Percentiles rank a stretch among this genome's conserved stretches.
Conservation (phyloP, 2,888 invertebrate species). For the Napeogenes sylphis region DNA sequence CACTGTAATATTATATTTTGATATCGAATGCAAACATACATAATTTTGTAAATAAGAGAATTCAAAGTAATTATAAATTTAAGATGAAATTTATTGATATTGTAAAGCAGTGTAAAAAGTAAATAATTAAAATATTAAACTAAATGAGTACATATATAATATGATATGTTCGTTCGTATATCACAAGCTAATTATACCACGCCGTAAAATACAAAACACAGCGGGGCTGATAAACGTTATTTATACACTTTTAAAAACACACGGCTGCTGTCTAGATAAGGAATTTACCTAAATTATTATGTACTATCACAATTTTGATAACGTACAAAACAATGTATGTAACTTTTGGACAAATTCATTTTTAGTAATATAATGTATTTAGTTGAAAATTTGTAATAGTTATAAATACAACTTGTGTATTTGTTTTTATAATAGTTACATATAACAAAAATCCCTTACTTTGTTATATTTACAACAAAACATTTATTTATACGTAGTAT, state of each 20-base stretch:
- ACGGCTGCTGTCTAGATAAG: constrained; percentile 53
- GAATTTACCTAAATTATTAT: constrained; percentile 55
- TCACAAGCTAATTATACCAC: constrained; percentile 25
- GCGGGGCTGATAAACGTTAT: constrained; percentile 49
- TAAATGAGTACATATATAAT: not conserved
- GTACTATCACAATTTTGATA: constrained; percentile 35
- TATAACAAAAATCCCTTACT: too few relatives aligned
- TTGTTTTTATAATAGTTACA: too few relatives aligned
- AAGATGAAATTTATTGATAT: too few relatives aligned
- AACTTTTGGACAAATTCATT: not conserved
- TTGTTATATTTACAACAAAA: too few relatives aligned
- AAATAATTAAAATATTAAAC: too few relatives aligned
- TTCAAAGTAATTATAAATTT: too few relatives aligned
- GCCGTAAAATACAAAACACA: constrained; percentile 37
- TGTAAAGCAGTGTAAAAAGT: not conserved
- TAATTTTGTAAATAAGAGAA: too few relatives aligned
- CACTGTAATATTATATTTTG: too few relatives aligned
- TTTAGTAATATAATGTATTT: too few relatives aligned
- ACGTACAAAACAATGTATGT: constrained; percentile 23
- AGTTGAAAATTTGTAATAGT: constrained; percentile 10
- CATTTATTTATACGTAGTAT: too few relatives aligned
- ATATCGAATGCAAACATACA: too few relatives aligned
- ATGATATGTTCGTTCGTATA: constrained; percentile 12
- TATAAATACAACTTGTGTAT: not conserved
- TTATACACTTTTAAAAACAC: constrained; percentile 54